phyloP scores from a whole-genome alignment of 1,140 invertebrate genomes.

The Whitmania pigra region DNA sequence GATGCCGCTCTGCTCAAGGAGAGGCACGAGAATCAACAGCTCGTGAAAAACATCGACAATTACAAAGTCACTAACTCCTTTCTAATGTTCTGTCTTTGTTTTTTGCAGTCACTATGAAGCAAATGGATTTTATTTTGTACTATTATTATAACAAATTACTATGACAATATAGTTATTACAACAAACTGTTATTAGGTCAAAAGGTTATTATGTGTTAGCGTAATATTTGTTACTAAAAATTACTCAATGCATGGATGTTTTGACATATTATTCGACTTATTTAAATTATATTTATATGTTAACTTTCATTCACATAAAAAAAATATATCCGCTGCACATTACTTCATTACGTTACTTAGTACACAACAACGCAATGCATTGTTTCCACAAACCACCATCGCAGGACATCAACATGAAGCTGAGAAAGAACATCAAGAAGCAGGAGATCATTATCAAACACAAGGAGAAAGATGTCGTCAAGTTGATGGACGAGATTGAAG shows the following conservation, averaged over 20 bases:
- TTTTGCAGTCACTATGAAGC: too few relatives aligned
- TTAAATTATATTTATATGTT: too few relatives aligned
- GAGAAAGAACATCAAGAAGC: not conserved
- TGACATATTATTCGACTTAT: too few relatives aligned
- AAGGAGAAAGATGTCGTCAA: not conserved
- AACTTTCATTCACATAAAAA: not conserved
- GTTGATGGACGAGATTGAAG: not conserved
- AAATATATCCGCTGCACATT: not conserved
- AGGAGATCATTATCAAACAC: not conserved
- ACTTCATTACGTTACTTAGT: not conserved
- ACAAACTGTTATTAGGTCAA: too few relatives aligned
- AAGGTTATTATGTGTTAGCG: too few relatives aligned
- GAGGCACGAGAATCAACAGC: conserved; percentile 43
- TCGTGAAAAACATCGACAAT: conserved; percentile 7
- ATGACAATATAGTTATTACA: too few relatives aligned
- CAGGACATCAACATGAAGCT: conserved; percentile 3
- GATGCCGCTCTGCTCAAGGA: conserved; percentile 54
- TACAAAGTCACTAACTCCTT: not conserved
- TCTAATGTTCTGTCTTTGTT: not conserved
- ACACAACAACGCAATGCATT: not conserved
- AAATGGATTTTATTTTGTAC: too few relatives aligned
- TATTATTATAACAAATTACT: too few relatives aligned
- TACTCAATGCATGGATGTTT: too few relatives aligned
- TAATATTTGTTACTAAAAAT: not conserved
- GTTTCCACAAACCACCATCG: not conserved